A percentile compares a stretch with the other conserved stretches of the same genome.
phyloP scores from a whole-genome alignment of 2,888 invertebrate genomes.

The Aphrophora alni region DNA sequence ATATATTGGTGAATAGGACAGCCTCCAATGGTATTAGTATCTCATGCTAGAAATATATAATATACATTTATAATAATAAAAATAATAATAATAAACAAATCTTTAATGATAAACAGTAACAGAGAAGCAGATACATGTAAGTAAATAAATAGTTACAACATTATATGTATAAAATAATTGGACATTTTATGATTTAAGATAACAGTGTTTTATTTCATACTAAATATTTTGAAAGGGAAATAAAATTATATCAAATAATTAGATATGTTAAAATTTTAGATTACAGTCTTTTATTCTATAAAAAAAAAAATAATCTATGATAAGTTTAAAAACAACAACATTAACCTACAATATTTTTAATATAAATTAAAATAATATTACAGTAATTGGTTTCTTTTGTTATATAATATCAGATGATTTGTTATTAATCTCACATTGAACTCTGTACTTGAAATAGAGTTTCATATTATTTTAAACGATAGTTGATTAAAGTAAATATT shows the following conservation, averaged over 20 bases:
- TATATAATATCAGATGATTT: too few species aligned
- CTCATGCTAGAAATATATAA: background rate
- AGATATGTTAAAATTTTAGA: background rate
- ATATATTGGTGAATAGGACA: background rate
- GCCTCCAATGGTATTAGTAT: background rate
- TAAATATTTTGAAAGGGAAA: background rate
- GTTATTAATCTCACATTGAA: too few species aligned
- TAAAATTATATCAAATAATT: background rate
- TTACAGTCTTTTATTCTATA: background rate
- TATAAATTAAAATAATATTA: too few species aligned
- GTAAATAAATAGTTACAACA: background rate
- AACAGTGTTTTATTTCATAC: background rate
- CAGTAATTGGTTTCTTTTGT: too few species aligned
- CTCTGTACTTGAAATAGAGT: too few species aligned
- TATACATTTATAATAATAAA: background rate
- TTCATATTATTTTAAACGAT: too few species aligned
- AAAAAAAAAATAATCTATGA: background rate
- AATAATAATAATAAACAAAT: background rate
- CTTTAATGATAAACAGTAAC: background rate
- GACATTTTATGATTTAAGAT: background rate
- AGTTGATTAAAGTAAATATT: too few species aligned
- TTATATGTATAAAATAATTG: background rate
- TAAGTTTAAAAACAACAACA: too few species aligned
- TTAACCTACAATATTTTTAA: too few species aligned
- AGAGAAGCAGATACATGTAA: background rate